Base-by-base conservation (phyloP, 2,113 vertebrate species). In the Ploceus nigricollis region DNA sequence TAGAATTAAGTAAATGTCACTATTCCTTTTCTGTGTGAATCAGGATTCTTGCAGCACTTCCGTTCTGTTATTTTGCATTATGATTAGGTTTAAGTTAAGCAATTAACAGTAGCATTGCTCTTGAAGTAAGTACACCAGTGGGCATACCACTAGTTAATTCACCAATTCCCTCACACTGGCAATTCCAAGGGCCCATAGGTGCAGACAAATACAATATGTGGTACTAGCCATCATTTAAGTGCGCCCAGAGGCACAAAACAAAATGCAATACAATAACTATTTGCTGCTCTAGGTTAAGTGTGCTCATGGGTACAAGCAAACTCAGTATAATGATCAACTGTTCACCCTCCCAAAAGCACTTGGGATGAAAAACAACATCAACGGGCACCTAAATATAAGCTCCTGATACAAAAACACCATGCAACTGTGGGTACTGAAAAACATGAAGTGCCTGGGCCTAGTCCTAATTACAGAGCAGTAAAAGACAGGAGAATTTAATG, bases 241-340 rank as follows among this genome's bases (percentile, higher is more conserved):
- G 95, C 92, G 96, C 97, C 97, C 96, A 87, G 95, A 94, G 97
- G 97, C 96, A 95, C 94, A n/a, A 66, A 89, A 40, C 90, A 91
- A 95, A 97, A 96, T 77, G 94, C 95, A 82, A 63, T 58, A 89
- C 96, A 97, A 94, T 98, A 97, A 98, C 97, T 97, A 60, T 97
- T 97, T 98, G 97, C 97, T 98, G 95, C 97, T 97, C 97, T 96
- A 63, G 97, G 97, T 97, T 98, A 98, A 98, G 94, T 96, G 96
- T 96, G 76, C 97, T 97, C 97, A 58, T 47, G 98, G 97, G 98
- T 97, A 77, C 96, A 73, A 77, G 89, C 90, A 97, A 97, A 93
- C 96, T 97, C 92, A 6, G 69, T 40, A 89, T 94, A 89, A 97
- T 63, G 79, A 97, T 98, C 97, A 97, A 97, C 94, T 83, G 87